Base-by-base conservation (phyloP, 2,888 invertebrate species). In the Cheilosia soror region DNA sequence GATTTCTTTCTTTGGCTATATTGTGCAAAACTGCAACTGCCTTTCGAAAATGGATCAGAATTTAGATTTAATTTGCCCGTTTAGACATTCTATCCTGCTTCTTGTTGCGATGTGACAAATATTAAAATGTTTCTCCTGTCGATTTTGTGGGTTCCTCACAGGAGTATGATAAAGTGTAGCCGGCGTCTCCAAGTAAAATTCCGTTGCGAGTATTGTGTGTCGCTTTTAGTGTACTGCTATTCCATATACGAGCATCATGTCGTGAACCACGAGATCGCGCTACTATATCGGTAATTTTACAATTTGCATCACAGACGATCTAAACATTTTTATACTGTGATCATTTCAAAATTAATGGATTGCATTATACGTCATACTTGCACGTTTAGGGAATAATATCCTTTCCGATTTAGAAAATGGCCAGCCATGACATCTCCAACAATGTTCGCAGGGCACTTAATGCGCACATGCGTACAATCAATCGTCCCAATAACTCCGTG, bases 11-110 rank as follows among this genome's bases (percentile, higher is more conserved):
- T n/a, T 69, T 69, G 2, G 37, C 49, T 37, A 60, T 60, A 15
- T 71, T 58, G 15, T 71, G 49, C 2, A 58, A 13, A 31, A 60
- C 58, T 9, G 49, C 58, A 9, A 58, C 58, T 4, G 58, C 58
- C 13, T 57, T 1, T 69, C 69, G 2, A 69, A 47, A n/a, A 69
- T 20, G 1, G 25, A 69, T 7, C 57, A 29, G 27, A 69, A 57
- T 53, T 58, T 69, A 2, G 33, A 69, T 15, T 66, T 72, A 57
- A 51, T 58, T 60, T 79, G 72, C 9, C 47, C 57, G 2, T 57
- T 57, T 1, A 69, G 15, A 4, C 60, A 62, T 80, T 80, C 68
- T 58, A 51, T 80, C 53, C 4, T 7, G 11, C 49, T 58, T 25
- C 58, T 47, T 58, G 49, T 60, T n/a, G 58, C 11, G 11, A 25